Evolutionary conservation across 2,113 vertebrate genomes (phyloP).

Genomic region (Prionailurus viverrinus): DNA sequence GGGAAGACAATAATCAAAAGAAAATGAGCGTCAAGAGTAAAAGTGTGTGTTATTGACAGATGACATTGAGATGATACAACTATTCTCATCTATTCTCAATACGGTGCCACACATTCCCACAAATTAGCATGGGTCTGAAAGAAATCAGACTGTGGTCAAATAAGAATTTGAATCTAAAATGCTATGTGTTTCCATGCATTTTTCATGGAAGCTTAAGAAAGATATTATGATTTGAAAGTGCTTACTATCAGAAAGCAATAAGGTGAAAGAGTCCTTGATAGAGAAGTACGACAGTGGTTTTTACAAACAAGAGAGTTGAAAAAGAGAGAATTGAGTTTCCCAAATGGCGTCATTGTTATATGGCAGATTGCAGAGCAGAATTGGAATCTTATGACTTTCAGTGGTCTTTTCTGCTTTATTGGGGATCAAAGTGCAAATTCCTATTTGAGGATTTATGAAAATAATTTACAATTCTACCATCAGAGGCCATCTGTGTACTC

Average conservation of each 20-base stretch:
- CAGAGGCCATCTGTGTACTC: not conserved
- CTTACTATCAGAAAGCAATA: not conserved
- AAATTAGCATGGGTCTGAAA: slow-evolving; percentile 36
- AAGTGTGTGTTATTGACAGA: not conserved
- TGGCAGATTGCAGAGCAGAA: not conserved
- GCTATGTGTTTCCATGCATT: not conserved
- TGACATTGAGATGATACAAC: not conserved
- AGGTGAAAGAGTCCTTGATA: not conserved
- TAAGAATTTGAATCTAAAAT: slow-evolving; percentile 40
- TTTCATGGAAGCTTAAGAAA: not conserved
- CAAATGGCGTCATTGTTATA: not conserved
- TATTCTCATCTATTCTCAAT: not conserved
- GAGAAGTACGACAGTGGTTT: rapidly evolving
- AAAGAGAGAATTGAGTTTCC: not conserved
- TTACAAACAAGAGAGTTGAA: not conserved
- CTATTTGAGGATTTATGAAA: not conserved
- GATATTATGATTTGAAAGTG: not conserved
- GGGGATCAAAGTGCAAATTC: not conserved
- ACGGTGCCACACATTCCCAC: not conserved
- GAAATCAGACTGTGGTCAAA: slow-evolving; percentile 50
- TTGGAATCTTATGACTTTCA: not conserved
- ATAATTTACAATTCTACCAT: not conserved
- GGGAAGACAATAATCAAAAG: not conserved
- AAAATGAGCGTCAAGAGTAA: not conserved
- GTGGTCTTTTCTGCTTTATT: not conserved